Conservation (phyloP, 2,797 vertebrate species). For the Spinus pinus region DNA sequence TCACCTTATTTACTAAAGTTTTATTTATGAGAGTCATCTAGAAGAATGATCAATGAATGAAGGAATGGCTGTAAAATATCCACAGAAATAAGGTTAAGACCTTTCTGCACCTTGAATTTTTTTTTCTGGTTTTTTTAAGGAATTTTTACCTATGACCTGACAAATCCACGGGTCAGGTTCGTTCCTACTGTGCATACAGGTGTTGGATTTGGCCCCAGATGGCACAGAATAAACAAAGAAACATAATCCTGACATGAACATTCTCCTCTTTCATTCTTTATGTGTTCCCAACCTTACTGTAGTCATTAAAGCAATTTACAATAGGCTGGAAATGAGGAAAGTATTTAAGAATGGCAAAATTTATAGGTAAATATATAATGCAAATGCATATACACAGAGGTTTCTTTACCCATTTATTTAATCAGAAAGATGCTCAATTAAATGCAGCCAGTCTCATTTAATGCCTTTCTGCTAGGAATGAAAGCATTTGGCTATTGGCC, state of each 20-base stretch:
- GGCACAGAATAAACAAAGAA: neutral
- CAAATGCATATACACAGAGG: neutral
- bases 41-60: neutral
- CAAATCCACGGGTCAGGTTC: neutral
- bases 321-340: neutral
- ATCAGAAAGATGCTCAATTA: conserved; percentile 1
- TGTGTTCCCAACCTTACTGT: neutral
- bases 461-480: conserved; percentile 34
- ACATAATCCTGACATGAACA: neutral
- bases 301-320: neutral
- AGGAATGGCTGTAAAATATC: neutral
- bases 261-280: neutral
- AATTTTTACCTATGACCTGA: neutral
- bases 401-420: neutral
- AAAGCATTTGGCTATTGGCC: conserved; percentile 6
- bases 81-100: neutral
- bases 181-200: neutral
- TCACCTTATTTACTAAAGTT: neutral
- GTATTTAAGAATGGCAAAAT: conserved; percentile 6
- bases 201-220: neutral
- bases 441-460: neutral
- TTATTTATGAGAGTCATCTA: neutral
- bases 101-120: neutral
- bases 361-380: neutral
- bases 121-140: neutral